Evolutionary conservation across 2,797 vertebrate genomes (phyloP), one percentile per base, ranked within the genome.

Genomic region (Danionella dracula): DNA sequence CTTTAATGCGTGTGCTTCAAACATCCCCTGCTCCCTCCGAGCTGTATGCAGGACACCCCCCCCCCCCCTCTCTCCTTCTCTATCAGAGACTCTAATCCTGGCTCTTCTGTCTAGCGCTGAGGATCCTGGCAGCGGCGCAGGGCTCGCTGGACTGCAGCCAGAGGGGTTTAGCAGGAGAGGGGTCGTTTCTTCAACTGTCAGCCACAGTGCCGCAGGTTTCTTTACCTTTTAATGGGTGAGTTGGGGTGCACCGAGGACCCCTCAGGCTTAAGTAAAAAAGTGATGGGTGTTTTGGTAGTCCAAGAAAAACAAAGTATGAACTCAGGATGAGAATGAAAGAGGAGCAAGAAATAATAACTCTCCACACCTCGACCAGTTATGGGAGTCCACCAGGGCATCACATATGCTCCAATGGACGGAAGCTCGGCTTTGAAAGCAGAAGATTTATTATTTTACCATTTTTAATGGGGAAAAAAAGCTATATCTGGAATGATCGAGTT

Each of bases 121-220:
- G 69, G 60, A 75, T 59, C 55, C 61, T 61, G 55, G 60, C 49
- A 54, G 17, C 5, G 19, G 15, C 37, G n/a, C 21, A 8, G n/a
- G 48, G 11, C 37, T 32, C 40, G 27, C 61, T 71, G 63, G 63
- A 73, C 32, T 1, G 2, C 7, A 41, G 63, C 70, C 70, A 72
- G 62, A 60, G 16, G n/a, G 23, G 45, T 50, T 48, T 48, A 42
- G 13, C 20, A 19, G 50, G 60, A 29, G 48, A 68, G 45, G 21
- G 60, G 40, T 8, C 46, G 20, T 50, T 64, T 31, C 37, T 60
- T 71, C 60, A 66, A 29, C 51, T 58, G 56, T 70, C 63, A 76
- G 37, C 32, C 16, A 6, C 58, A 51, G 42, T 49, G 23, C 17
- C 11, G 50, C 62, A 71, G 55, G 49, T 71, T 19, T 35, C 19